Evolutionary conservation across 2,888 invertebrate species (phyloP), one percentile per base, ranked within the genome.

Genomic region (Drosophila paranaensis): DNA sequence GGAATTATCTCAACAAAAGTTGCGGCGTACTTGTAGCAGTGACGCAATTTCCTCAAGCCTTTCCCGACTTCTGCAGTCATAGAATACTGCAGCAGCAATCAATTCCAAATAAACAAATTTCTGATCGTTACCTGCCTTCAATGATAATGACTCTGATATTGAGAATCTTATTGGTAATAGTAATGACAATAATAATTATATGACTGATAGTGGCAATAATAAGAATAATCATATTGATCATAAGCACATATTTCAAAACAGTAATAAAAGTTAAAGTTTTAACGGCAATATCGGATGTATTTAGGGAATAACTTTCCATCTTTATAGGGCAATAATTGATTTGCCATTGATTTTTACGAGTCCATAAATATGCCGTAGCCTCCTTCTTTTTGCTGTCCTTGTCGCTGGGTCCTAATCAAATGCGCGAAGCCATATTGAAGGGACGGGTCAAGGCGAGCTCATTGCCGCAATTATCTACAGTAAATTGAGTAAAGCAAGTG

Each of bases 381-480:
- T 4, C 39, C 37, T 10, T 35, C 25, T 16, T 35, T 13, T 13
- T 54, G 14, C 16, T 27, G 40, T 16, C 33, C 20, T 58, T 63
- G n/a, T 8, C 27, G 13, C 27, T 9, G 16, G 14, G 25, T 30
- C 9, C 42, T 68, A 65, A 77, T 60, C 37, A 60, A 33, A 53
- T 45, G 40, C 42, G 50, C 39, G 77, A 74, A 79, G 71, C 75
- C 75, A 50, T 78, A 60, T 48, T 51, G 16, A 16, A 9, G 54
- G 58, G 43, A 35, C 13, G 62, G 63, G 68, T 48, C 68, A 58
- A 54, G 66, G 60, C 60, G 57, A 69, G 16, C 55, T 60, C 45
- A 82, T 78, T 78, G 69, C 57, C 55, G 33, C 51, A 72, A 82
- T 83, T 88, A 80, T 80, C 67, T 57, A 53, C 62, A 66, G 78